These are phyloP conservation scores for Ginglymostoma cirratum DNA, from an alignment of 2,113 vertebrate genomes.

Conservation along the genomic window DNA sequence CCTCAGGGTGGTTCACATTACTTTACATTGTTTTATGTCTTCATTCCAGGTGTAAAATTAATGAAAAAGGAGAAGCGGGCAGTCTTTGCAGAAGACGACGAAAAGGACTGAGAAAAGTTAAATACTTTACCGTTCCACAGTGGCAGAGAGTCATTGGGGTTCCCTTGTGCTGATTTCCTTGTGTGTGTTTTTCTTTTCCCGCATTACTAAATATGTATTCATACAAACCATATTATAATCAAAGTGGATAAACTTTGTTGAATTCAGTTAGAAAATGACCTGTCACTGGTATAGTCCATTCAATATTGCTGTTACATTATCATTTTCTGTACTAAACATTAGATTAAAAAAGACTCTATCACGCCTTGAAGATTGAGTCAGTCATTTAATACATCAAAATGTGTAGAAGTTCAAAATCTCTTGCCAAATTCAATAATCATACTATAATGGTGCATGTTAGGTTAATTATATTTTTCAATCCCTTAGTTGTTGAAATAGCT, in stretches of 20 bases:
- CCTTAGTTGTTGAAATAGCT: no score
- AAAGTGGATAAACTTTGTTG: neutral
- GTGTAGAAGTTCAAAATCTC: no score
- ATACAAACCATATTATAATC: neutral
- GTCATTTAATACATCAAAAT: neutral
- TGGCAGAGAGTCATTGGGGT: neutral
- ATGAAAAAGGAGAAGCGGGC: constrained; percentile 62
- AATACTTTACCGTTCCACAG: neutral
- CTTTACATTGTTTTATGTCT: constrained; percentile 38
- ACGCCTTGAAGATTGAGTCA: neutral
- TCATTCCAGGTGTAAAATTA: constrained; percentile 62
- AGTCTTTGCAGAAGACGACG: constrained; percentile 77
- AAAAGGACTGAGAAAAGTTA: constrained; percentile 57
- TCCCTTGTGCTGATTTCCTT: neutral
- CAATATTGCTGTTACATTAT: neutral
- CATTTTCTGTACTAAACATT: neutral
- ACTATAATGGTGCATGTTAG: no score
- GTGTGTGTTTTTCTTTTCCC: neutral
- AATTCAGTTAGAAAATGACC: neutral
- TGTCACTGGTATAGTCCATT: neutral
- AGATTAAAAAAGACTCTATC: neutral
- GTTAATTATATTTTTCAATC: no score
- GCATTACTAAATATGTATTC: neutral
- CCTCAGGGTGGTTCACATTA: neutral
- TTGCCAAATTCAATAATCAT: no score